Percentiles rank a stretch among this genome's conserved stretches.
phyloP scores from a whole-genome alignment of 2,797 vertebrate genomes.

The Brachyrhaphis roseni region DNA sequence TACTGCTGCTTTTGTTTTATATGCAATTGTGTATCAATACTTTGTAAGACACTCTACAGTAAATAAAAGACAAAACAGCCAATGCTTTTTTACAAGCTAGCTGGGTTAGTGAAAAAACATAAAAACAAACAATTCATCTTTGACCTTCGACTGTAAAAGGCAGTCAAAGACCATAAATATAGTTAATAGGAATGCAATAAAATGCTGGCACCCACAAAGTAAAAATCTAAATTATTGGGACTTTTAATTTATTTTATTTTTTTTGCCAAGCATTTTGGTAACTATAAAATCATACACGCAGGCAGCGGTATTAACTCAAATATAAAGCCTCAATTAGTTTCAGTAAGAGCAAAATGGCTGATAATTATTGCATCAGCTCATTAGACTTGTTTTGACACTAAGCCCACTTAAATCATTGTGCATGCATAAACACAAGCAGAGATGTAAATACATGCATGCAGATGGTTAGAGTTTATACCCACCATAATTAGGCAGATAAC shows the following conservation, averaged over 20 bases:
- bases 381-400: slow-evolving; percentile 77
- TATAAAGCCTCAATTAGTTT: slow-evolving; percentile 74
- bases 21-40: not conserved
- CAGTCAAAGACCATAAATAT: slow-evolving; percentile 71
- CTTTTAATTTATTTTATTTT: not conserved
- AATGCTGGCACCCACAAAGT: slow-evolving; percentile 68
- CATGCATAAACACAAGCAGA: slow-evolving; percentile 53
- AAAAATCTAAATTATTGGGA: slow-evolving; percentile 71
- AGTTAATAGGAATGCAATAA: slow-evolving; percentile 72
- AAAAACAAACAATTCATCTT: slow-evolving; percentile 53
- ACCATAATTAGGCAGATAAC: slow-evolving; percentile 73
- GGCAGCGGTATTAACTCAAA: slow-evolving; percentile 66
- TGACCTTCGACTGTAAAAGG: slow-evolving; percentile 67
- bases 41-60: not conserved
- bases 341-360: slow-evolving; percentile 76
- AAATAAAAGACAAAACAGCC: slow-evolving; percentile 5
- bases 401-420: slow-evolving; percentile 72
- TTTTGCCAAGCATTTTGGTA: slow-evolving; percentile 58
- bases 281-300: slow-evolving; percentile 59
- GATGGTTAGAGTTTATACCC: slow-evolving; percentile 70
- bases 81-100: slow-evolving; percentile 45
- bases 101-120: slow-evolving; percentile 29
- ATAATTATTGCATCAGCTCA: slow-evolving; percentile 79
- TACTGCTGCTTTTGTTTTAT: not conserved
- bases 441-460: slow-evolving; percentile 67